Conservation (phyloP, 2,113 vertebrate species). For the Rhinoptilus africanus region DNA sequence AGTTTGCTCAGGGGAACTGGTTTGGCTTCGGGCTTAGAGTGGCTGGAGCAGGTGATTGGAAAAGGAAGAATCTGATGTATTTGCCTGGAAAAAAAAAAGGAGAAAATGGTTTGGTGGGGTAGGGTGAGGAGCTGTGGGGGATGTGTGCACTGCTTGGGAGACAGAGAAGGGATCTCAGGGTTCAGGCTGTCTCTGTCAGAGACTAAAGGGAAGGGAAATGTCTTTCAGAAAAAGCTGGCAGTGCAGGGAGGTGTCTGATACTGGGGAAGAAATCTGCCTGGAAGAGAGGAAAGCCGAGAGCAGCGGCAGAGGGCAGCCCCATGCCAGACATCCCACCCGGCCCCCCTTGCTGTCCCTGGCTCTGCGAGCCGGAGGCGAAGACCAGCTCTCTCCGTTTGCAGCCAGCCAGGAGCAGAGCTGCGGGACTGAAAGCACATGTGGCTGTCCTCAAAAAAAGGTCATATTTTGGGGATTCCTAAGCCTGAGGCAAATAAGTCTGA, state of each 20-base stretch:
- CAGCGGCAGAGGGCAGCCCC: background rate
- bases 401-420: background rate
- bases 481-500: background rate
- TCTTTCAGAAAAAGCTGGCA: background rate
- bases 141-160: background rate
- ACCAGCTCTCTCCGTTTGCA: background rate
- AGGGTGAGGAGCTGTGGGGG: background rate
- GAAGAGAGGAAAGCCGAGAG: background rate
- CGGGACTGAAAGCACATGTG: background rate
- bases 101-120: background rate
- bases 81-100: background rate
- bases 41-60: background rate
- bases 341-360: background rate
- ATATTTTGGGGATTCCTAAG: background rate
- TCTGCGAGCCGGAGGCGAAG: background rate
- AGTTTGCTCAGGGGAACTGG: background rate
- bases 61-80: background rate
- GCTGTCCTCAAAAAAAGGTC: constrained; percentile 38
- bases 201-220: background rate
- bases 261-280: background rate
- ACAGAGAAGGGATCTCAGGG: background rate
- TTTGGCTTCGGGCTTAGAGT: background rate
- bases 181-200: background rate
- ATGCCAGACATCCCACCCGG: fast-evolving
- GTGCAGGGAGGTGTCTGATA: background rate